Percentiles rank a stretch among this genome's conserved stretches.
phyloP scores from a whole-genome alignment of 2,113 vertebrate species.

The Chaenocephalus aceratus region DNA sequence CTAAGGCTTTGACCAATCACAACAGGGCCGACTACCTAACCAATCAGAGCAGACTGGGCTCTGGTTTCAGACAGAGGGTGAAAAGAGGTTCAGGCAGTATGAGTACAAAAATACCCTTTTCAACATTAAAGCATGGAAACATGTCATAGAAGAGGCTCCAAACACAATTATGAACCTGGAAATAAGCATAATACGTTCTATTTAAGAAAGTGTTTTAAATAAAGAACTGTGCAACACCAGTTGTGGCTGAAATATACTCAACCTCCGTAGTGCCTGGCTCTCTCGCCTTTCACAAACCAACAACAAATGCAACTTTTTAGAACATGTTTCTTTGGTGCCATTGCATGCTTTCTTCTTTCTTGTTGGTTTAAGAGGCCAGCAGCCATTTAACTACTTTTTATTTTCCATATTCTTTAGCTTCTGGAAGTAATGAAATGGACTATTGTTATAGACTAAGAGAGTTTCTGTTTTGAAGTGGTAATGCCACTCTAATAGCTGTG shows the following conservation, averaged over 20 bases:
- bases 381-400: slow-evolving; percentile 45
- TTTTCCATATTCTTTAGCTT: slow-evolving; percentile 58
- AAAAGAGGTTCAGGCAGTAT: too few relatives aligned
- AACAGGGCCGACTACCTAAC: too few relatives aligned
- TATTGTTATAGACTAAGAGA: slow-evolving; percentile 58
- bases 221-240: background rate
- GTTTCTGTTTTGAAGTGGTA: slow-evolving; percentile 81
- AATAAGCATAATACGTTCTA: too few relatives aligned
- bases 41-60: too few relatives aligned
- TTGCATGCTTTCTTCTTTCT: background rate
- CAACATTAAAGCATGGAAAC: too few relatives aligned
- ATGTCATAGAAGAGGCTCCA: too few relatives aligned
- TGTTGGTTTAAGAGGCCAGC: slow-evolving; percentile 13
- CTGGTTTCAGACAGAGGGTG: too few relatives aligned
- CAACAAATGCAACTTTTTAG: background rate
- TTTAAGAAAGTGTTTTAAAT: too few relatives aligned
- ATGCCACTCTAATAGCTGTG: slow-evolving; percentile 77
- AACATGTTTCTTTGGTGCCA: background rate
- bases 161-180: too few relatives aligned
- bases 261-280: background rate
- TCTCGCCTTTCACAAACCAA: background rate
- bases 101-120: too few relatives aligned
- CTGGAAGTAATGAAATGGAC: slow-evolving; percentile 64
- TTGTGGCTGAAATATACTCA: background rate
- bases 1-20: too few relatives aligned